Evolutionary conservation across 2,888 invertebrate genomes (phyloP), one percentile per base, ranked within the genome.

Genomic region (Dexiosoma caninum): DNA sequence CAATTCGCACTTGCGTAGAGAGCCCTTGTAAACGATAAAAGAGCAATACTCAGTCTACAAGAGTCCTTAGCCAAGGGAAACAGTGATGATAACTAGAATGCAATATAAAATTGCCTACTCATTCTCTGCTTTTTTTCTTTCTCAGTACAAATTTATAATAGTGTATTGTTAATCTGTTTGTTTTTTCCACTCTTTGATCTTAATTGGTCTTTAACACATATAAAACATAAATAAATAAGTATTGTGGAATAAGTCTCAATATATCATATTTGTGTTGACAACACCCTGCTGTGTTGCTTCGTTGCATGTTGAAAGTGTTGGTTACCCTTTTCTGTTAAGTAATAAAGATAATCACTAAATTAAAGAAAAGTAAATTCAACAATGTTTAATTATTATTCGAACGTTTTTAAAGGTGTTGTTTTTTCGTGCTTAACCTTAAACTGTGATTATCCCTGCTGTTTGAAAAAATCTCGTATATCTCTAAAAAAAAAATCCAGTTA

Each of bases 1-100:
- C 72, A 82, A 83, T 82, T 84, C 82, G 82, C 84, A 84, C 84
- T 82, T 83, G 66, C 78, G 59, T 72, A 67, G 51, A 67, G 51
- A 77, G 70, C 79, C 72, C 81, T 81, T 72, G 55, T 81, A 62
- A 70, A 16, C 7, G 21, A 19, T 10, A 44, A 57, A 46, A 46
- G 44, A 35, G 21, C 19, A 55, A 37, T 12, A 27, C 6, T 27
- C 27, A 5, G 9, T 53, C 2, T 76, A 62, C 51, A 78, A 71
- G 37, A 62, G 49, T 67, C 69, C 78, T 82, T 62, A 42, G 67
- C n/a, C 19, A 71, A 51, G 64, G 16, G 53, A 62, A 59, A 30
- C 55, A 66, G 53, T 62, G 70, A 53, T 59, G n/a, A 49, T 46
- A 19, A 70, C 40, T 30, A 64, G 3, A 40, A 37, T 5, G 10